These are phyloP conservation scores for Brenthis daphne DNA, from an alignment of 2,888 invertebrate species.

Conservation along the genomic window DNA sequence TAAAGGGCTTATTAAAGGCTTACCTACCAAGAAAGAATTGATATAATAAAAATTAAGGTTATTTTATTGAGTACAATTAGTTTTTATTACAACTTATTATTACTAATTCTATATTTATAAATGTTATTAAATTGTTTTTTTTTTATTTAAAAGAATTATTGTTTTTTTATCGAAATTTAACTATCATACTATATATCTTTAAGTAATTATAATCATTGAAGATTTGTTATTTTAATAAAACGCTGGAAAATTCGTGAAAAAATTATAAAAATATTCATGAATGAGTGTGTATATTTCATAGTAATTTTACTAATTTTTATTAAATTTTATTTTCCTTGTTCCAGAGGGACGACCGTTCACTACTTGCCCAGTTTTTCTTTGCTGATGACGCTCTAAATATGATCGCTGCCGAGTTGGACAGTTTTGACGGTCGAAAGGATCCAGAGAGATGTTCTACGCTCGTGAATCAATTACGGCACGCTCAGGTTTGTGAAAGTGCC, in stretches of 20 bases:
- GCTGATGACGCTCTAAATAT: constrained; percentile 98
- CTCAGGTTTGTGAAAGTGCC: constrained; percentile 84
- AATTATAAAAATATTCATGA: too few relatives aligned
- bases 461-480: constrained; percentile 96
- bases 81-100: not conserved
- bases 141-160: too few relatives aligned
- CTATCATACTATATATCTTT: too few relatives aligned
- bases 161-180: too few relatives aligned
- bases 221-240: too few relatives aligned
- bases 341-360: constrained; percentile 95
- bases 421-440: constrained; percentile 99
- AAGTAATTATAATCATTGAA: too few relatives aligned
- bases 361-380: constrained; percentile 98
- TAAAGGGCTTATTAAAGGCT: too few relatives aligned
- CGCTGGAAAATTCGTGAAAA: too few relatives aligned
- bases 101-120: too few relatives aligned
- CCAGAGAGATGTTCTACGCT: constrained; percentile 97
- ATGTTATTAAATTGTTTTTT: too few relatives aligned
- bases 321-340: constrained; percentile 56
- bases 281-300: too few relatives aligned
- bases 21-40: not conserved
- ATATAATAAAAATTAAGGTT: not conserved
- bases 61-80: too few relatives aligned
- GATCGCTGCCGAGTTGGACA: constrained; percentile 98
- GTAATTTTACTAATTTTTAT: not conserved